Evolutionary conservation across 2,113 vertebrate genomes (phyloP), one percentile per base, ranked within the genome.

Genomic region (Pelobates fuscus): DNA sequence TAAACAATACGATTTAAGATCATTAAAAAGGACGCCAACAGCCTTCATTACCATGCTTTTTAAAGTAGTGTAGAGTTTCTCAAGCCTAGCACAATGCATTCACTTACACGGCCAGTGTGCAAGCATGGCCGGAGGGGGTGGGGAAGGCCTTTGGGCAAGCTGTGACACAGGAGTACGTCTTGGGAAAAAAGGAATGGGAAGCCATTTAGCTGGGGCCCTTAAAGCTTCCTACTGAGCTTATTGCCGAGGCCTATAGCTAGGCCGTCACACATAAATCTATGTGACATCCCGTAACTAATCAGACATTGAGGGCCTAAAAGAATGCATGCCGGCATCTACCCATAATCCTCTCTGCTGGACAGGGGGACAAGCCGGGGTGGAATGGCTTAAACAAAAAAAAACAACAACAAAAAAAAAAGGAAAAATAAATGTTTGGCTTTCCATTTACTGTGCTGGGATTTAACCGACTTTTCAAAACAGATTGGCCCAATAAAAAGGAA

Each of bases 261-360:
- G 88, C 90, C 91, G 89, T 92, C 91, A 92, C 87, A 86, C 89
- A 89, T 91, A 90, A 91, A 91, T 92, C 90, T 89, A 85, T 70
- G 88, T 87, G 88, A 89, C 88, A 86, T 91, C 88, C 91, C 90
- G 91, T 91, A 92, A 92, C 91, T 91, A 92, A 92, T 92, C 91
- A 89, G 90, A 89, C 89, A 92, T 91, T 91, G 89, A 88, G 83
- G 86, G 86, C 90, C 88, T 78, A 59, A 84, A 87, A 92, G 89
- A 91, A 91, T 91, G 87, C 86, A 78, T 64, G n/a, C n/a, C n/a
- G n/a, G 67, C 83, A 82, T 85, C 88, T 84, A 89, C 91, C 57
- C 83, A 71, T 86, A 84, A 79, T 88, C 87, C 87, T 80, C 80
- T 87, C 10, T 29, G 43, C n/a, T 6, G 26, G 5, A 1, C 46